Conservation (phyloP, 2,797 vertebrate species). For the Dallia pectoralis region DNA sequence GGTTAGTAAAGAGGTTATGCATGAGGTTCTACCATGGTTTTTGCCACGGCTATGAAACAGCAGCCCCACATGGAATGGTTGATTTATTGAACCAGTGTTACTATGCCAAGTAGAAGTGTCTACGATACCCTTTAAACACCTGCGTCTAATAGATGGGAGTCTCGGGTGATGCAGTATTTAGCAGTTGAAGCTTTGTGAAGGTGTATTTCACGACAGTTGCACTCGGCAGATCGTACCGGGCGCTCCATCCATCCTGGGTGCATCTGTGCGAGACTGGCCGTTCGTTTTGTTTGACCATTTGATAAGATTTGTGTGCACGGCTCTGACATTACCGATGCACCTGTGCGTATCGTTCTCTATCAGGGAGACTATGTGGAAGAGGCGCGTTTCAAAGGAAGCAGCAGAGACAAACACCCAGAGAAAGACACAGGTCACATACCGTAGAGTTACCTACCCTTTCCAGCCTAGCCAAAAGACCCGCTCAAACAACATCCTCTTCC, state of each 20-base stretch:
- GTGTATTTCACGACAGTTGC: not conserved
- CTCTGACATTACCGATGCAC: not conserved
- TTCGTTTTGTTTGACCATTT: not conserved
- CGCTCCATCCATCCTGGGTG: not conserved
- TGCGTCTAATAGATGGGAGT: not conserved
- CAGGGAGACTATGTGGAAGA: slow-evolving; percentile 2
- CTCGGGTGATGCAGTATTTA: slow-evolving; percentile 11
- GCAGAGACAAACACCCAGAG: slow-evolving; percentile 19
- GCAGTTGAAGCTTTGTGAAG: not conserved
- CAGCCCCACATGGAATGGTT: not conserved
- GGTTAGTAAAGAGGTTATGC: slow-evolving; percentile 42
- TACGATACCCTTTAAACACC: slow-evolving; percentile 20
- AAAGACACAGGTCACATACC: slow-evolving; percentile 3
- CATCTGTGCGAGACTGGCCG: not conserved
- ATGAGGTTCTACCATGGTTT: slow-evolving; percentile 24
- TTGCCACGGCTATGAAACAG: not conserved
- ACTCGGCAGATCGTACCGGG: not conserved
- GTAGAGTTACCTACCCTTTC: slow-evolving; percentile 16
- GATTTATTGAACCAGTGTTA: not conserved
- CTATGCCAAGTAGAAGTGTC: not conserved
- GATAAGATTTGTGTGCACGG: not conserved
- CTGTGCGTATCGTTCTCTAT: not conserved
- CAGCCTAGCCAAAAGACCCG: slow-evolving; percentile 4
- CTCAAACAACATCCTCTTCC: slow-evolving; percentile 28
- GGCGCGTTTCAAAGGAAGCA: slow-evolving; percentile 29